Evolutionary conservation across 1,140 invertebrate genomes (phyloP).

Genomic region (Penaeus chinensis): DNA sequence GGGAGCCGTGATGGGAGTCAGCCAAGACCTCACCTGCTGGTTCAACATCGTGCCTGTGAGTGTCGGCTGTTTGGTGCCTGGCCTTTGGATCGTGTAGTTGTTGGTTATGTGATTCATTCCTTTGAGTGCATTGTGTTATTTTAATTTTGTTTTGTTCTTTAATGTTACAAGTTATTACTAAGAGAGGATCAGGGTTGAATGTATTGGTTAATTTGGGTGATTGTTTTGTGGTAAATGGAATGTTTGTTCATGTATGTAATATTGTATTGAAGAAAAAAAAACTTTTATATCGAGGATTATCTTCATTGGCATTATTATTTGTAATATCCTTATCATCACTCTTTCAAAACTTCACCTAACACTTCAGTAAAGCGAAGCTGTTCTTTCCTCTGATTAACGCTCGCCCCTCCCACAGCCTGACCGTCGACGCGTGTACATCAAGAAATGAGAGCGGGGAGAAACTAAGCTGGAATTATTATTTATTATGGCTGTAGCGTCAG

Average conservation of each 20-base stretch:
- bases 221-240: too few relatives aligned
- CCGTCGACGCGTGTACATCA: slow-evolving; percentile 50
- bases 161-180: too few relatives aligned
- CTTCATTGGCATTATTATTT: too few relatives aligned
- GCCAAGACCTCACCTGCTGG: slow-evolving; percentile 58
- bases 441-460: slow-evolving; percentile 32
- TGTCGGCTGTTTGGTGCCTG: neutral
- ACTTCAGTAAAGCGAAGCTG: neutral
- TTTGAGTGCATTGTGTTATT: neutral
- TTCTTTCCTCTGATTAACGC: neutral
- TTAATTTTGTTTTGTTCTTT: neutral
- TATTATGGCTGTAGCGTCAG: neutral
- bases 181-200: too few relatives aligned
- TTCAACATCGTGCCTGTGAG: slow-evolving; percentile 54
- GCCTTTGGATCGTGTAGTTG: neutral
- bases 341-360: too few relatives aligned
- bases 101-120: too few relatives aligned
- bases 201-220: too few relatives aligned
- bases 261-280: too few relatives aligned
- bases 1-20: slow-evolving; percentile 51
- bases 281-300: too few relatives aligned
- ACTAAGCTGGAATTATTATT: slow-evolving; percentile 13
- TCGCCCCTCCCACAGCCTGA: slow-evolving; percentile 32
- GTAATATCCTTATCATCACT: too few relatives aligned
- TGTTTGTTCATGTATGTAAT: too few relatives aligned